Conservation (phyloP, 1,140 invertebrate genomes). For the Drosophila elegans region DNA sequence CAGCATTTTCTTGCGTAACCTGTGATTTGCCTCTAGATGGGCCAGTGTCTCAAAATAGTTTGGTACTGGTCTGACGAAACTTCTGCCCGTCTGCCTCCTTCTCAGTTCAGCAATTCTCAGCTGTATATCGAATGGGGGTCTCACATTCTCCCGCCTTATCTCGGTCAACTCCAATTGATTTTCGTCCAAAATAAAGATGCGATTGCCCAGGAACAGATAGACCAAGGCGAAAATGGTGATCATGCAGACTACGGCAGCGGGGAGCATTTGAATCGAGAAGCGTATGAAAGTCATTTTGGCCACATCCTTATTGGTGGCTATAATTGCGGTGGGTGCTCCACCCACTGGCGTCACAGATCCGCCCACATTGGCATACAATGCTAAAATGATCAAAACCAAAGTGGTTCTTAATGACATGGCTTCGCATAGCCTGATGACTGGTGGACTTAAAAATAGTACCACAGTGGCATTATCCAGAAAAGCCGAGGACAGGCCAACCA, state of each 20-base stretch:
- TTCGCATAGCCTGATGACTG: constrained; percentile 94
- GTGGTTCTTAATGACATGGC: constrained; percentile 93
- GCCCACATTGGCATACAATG: constrained; percentile 94
- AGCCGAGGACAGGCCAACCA: constrained; percentile 91
- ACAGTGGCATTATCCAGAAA: constrained; percentile 95
- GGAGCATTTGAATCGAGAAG: constrained; percentile 91
- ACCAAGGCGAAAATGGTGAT: constrained; percentile 89
- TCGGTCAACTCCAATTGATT: constrained; percentile 91
- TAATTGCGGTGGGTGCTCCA: constrained; percentile 95
- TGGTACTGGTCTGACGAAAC: constrained; percentile 86
- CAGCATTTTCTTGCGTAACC: neutral
- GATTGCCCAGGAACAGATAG: constrained; percentile 89
- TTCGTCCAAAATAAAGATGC: constrained; percentile 87
- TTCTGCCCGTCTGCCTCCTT: neutral
- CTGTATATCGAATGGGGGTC: constrained; percentile 90
- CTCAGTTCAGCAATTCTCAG: constrained; percentile 85
- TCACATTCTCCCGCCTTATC: constrained; percentile 89
- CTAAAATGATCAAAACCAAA: constrained; percentile 90
- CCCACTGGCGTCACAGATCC: constrained; percentile 93
- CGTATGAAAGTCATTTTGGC: constrained; percentile 90
- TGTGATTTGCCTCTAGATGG: constrained; percentile 43
- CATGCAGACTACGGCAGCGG: constrained; percentile 89
- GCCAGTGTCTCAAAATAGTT: constrained; percentile 79
- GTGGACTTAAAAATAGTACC: constrained; percentile 93
- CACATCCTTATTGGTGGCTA: constrained; percentile 90